Conservation (phyloP, 1,140 invertebrate species). For the Plectrocnemia conspersa region DNA sequence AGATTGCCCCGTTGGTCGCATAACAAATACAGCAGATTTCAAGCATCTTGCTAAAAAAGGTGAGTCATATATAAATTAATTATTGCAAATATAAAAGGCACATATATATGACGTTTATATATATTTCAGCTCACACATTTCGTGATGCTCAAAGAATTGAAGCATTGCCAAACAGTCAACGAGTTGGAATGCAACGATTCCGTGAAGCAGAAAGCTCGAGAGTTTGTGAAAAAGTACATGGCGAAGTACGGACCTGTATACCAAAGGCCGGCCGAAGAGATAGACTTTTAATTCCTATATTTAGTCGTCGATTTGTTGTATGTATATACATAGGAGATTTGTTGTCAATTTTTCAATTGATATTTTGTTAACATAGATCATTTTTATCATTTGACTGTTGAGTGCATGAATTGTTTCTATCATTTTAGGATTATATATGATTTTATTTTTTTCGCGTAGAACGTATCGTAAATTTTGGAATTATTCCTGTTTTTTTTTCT, state of each 20-base stretch:
- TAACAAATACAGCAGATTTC: constrained; percentile 88
- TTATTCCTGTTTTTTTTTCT: background rate
- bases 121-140: constrained; percentile 83
- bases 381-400: background rate
- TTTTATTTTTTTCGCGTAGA: background rate
- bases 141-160: constrained; percentile 93
- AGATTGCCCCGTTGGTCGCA: constrained; percentile 79
- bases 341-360: background rate
- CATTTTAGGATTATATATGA: background rate
- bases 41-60: constrained; percentile 94
- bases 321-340: no score
- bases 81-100: no score
- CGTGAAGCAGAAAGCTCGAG: constrained; percentile 88
- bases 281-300: constrained; percentile 37
- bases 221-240: constrained; percentile 96
- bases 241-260: constrained; percentile 78
- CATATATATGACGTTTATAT: no score
- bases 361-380: background rate
- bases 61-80: constrained; percentile 53
- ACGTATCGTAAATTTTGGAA: background rate
- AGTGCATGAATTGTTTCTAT: background rate
- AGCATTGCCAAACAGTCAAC: constrained; percentile 83
- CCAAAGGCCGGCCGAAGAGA: constrained; percentile 57
- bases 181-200: constrained; percentile 87
- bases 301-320: no score